Evolutionary conservation across 2,797 vertebrate species (phyloP), one percentile per base, ranked within the genome.

Genomic region (Sebastes oblongus): DNA sequence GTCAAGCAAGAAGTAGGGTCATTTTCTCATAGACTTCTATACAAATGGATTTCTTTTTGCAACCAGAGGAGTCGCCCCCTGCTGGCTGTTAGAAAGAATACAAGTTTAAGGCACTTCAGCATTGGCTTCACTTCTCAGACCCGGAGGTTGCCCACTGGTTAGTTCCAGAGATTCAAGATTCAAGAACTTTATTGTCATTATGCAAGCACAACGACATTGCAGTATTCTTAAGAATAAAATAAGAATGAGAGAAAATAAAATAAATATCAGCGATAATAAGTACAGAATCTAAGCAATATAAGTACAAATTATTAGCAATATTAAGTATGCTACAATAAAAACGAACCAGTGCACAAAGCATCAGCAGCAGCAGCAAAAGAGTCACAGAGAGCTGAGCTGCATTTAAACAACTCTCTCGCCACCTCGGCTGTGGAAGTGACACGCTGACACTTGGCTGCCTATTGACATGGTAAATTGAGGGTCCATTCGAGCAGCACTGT

Each of bases 401-500:
- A 78, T 86, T 90, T 80, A 72, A 82, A 87, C 75, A 82, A 71
- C 76, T 76, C 86, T 56, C 75, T 81, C 62, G 52, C 66, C 72
- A 77, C 52, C 72, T 81, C 52, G 20, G 80, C 78, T 60, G 61
- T 66, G 69, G 66, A 82, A 80, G 46, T 82, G 81, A 88, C 87
- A 87, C 25, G 59, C 83, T 77, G 84, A 90, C 88, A 92, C 88
- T 88, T 88, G 88, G 88, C 89, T 86, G 85, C 85, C 86, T 88
- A 68, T 88, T 91, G 88, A 91, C 87, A 86, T 78, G 81, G 87
- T 83, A 85, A 89, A 91, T 88, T 82, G 86, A 77, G 75, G 87
- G 77, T 77, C 84, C 80, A 77, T 82, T 89, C 18, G 73, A 84
- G 86, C 75, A 83, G 80, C 76, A 67, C 72, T 83, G 76, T 88